These are phyloP conservation scores for Haliaeetus leucogaster DNA, from an alignment of 2,113 vertebrate species.

Conservation along the genomic window DNA sequence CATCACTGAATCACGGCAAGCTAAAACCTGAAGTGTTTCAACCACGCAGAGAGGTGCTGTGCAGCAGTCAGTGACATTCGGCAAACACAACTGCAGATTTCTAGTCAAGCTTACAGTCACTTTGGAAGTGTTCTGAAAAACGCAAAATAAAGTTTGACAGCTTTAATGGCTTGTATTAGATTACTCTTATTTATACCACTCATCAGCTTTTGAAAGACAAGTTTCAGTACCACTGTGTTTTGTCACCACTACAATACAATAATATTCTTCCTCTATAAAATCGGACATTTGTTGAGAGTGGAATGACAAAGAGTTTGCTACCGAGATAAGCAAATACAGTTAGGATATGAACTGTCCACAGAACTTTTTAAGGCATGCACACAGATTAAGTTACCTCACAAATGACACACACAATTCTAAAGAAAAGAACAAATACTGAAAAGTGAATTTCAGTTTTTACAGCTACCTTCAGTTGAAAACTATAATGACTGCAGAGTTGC, in stretches of 20 bases:
- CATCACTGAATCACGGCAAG: constrained; percentile 64
- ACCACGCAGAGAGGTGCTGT: constrained; percentile 73
- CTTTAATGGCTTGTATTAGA: background rate
- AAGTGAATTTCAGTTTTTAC: background rate
- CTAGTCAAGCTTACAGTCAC: constrained; percentile 74
- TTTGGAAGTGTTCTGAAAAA: constrained; percentile 65
- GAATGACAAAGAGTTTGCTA: background rate
- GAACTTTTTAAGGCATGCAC: background rate
- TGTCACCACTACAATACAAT: background rate
- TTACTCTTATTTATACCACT: background rate
- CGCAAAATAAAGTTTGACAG: background rate
- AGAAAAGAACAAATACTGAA: background rate
- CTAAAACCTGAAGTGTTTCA: constrained; percentile 82
- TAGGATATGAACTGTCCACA: background rate
- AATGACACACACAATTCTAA: background rate
- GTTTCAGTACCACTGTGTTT: background rate
- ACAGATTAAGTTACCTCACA: background rate
- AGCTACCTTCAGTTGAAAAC: background rate
- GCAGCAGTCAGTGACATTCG: constrained; percentile 73
- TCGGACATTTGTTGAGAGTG: background rate
- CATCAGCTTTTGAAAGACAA: background rate
- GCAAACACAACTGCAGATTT: constrained; percentile 70
- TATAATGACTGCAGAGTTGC: background rate
- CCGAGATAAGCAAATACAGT: background rate
- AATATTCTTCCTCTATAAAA: background rate